Evolutionary conservation across 64 coral and sea anemone genomes (phyloP).

Genomic region (Hydrozoanthus tunicans): DNA sequence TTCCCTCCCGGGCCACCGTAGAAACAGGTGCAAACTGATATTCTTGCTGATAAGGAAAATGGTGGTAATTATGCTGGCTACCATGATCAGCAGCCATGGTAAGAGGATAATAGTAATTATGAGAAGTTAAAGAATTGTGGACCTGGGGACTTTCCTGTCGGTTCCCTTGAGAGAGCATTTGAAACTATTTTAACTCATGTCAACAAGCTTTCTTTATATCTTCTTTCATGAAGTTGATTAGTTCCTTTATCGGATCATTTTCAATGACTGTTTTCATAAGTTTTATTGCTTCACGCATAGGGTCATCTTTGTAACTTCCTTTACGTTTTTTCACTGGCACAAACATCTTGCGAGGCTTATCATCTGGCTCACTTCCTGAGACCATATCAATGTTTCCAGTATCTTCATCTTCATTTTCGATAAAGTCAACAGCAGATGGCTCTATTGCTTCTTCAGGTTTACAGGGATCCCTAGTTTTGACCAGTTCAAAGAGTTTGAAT

Average conservation of each 20-base stretch:
- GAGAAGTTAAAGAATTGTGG: slow-evolving; percentile 22
- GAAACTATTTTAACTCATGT: slow-evolving; percentile 64
- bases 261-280: slow-evolving; percentile 57
- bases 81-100: neutral
- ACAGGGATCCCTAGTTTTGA: slow-evolving; percentile 66
- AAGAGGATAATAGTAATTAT: neutral
- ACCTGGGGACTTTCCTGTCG: slow-evolving; percentile 35
- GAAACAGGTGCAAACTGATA: slow-evolving; percentile 50
- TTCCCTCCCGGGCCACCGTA: neutral
- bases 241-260: slow-evolving; percentile 72
- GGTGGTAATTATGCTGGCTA: neutral
- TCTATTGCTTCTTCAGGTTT: slow-evolving; percentile 59
- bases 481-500: slow-evolving; percentile 28
- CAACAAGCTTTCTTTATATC: slow-evolving; percentile 57
- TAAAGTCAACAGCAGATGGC: slow-evolving; percentile 30
- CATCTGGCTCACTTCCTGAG: slow-evolving; percentile 1
- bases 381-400: neutral
- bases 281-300: slow-evolving; percentile 40
- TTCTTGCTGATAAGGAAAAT: slow-evolving; percentile 10
- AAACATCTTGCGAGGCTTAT: slow-evolving; percentile 26
- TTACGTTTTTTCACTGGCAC: slow-evolving; percentile 51
- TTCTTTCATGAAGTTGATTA: slow-evolving; percentile 77
- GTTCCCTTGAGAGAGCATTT: slow-evolving; percentile 41
- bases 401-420: neutral
- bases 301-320: slow-evolving; percentile 52